A percentile compares a stretch with the other conserved stretches of the same genome.
Evolutionary conservation across 2,797 vertebrate genomes (phyloP).

Genomic region (Smutsia temminckii): DNA sequence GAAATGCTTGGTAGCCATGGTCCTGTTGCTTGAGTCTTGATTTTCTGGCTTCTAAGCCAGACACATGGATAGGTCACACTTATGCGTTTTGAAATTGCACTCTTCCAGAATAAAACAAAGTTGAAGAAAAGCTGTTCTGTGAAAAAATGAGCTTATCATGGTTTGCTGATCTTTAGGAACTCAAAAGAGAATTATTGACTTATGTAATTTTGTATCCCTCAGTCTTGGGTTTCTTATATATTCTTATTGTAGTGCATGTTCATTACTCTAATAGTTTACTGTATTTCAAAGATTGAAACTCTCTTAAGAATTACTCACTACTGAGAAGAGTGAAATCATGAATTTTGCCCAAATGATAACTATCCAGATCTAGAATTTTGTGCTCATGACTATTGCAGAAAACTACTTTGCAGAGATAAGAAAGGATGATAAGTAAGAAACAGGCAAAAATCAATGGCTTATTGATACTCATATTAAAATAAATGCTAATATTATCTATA

Average conservation of each 20-base stretch:
- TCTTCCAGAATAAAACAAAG: not conserved
- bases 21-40: not conserved
- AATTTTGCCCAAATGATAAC: not conserved
- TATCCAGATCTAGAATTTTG: not conserved
- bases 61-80: not conserved
- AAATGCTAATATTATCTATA: not conserved
- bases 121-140: not conserved
- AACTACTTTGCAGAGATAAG: not conserved
- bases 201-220: not conserved
- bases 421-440: not conserved
- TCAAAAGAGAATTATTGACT: not conserved
- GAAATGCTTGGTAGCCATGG: not conserved
- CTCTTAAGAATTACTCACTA: not conserved
- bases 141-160: not conserved
- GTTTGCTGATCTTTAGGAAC: not conserved
- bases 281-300: not conserved
- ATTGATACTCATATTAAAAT: constrained; percentile 21
- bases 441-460: not conserved
- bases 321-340: not conserved
- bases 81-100: not conserved
- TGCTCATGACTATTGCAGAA: not conserved
- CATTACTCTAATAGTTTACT: not conserved
- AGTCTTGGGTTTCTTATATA: not conserved
- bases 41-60: not conserved
- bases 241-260: not conserved